Conservation (phyloP, 2,113 vertebrate species). For the Otus sunia region DNA sequence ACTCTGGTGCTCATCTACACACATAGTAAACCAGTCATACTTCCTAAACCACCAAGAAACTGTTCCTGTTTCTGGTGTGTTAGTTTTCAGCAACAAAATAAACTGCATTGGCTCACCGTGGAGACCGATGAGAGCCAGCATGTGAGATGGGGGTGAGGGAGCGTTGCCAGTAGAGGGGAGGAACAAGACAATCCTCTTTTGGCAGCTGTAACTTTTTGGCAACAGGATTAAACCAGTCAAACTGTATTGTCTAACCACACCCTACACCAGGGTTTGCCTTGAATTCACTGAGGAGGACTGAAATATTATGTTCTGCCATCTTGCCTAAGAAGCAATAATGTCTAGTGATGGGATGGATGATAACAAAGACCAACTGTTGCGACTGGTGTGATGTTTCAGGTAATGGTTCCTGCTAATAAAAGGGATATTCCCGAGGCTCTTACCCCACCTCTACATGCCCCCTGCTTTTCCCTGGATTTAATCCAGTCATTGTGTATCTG, state of each 20-base stretch:
- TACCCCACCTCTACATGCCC: neutral
- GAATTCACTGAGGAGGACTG: neutral
- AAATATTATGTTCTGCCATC: neutral
- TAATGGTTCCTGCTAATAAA: neutral
- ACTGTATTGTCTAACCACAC: constrained; percentile 2
- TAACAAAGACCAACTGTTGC: neutral
- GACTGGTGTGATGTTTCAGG: neutral
- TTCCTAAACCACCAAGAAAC: neutral
- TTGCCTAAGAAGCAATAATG: neutral
- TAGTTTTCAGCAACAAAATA: neutral
- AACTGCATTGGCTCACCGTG: neutral
- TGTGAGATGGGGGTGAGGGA: neutral
- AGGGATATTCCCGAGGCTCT: neutral
- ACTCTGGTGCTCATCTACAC: neutral
- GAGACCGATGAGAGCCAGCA: neutral
- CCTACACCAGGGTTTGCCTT: neutral
- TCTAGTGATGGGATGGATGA: neutral
- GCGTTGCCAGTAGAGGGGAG: neutral
- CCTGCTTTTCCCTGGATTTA: neutral
- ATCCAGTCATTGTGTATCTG: neutral
- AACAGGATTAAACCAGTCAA: neutral
- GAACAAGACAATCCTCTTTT: neutral
- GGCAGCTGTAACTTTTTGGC: constrained; percentile 14
- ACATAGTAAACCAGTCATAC: rapidly evolving
- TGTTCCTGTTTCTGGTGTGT: neutral